Evolutionary conservation across 2,888 invertebrate species (phyloP), one percentile per base, ranked within the genome.

Genomic region (Sympetrum striolatum): DNA sequence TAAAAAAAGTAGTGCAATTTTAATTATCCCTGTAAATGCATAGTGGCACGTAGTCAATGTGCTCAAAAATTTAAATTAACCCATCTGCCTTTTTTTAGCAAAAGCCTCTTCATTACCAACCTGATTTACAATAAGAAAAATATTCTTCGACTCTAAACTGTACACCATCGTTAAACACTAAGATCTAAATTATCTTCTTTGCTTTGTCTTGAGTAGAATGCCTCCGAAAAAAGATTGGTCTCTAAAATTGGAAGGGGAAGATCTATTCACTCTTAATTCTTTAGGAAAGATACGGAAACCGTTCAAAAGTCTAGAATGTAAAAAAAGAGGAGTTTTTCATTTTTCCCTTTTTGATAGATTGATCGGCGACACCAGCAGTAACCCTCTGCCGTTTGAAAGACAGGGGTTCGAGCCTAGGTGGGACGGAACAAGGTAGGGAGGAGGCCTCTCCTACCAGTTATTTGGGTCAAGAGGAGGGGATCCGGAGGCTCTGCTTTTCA

Each of bases 51-150:
- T n/a, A 86, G 25, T 60, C 60, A 86, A 86, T 86, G 86, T 64
- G 86, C 86, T 53, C 86, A 64, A 86, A 86, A 86, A 60, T 58
- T 86, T 60, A 60, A 86, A 60, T 31, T 60, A 60, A 60, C 37
- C 86, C 86, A 86, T 86, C 86, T 86, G 86, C 60, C 86, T 37
- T 86, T 86, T 73, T 73, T 73, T 73, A 25, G 53, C 81, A 86
- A 86, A 86, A 86, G 86, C 86, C 86, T 86, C 60, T 86, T 86
- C 86, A 18, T 60, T 86, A 86, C 86, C 37, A 60, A 86, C 86
- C 86, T 37, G 86, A 86, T 86, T 86, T 86, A 86, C 86, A 86
- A 86, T 86, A 86, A 86, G 86, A 86, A 86, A 86, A 86, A 86
- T 86, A 86, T 58, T 86, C 86, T 86, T 86, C 86, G 53, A 86